Percentiles rank a stretch among this genome's conserved stretches.
These are phyloP conservation scores for Paramormyrops hopkinsi DNA, from an alignment of 2,797 vertebrate genomes.

Conservation along the genomic window DNA sequence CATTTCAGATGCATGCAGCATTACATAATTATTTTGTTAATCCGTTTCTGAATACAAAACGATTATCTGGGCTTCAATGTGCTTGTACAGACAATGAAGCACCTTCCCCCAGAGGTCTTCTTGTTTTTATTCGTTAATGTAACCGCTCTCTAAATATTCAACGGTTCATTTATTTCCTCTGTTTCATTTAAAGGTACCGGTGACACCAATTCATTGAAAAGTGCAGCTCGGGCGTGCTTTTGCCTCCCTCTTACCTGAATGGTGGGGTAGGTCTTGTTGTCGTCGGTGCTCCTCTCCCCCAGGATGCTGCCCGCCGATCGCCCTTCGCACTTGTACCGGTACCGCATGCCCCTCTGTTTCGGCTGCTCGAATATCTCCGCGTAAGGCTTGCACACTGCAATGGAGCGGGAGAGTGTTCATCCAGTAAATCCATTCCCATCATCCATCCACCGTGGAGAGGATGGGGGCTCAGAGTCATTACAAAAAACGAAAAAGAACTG, in stretches of 20 bases:
- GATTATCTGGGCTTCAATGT: neutral
- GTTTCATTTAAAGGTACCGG: neutral
- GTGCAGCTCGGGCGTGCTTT: neutral
- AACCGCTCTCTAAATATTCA: neutral
- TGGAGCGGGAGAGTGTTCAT: neutral
- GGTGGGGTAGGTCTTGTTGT: slow-evolving; percentile 87
- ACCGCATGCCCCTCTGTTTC: slow-evolving; percentile 92
- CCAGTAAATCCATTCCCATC: neutral
- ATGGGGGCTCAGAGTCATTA: neutral
- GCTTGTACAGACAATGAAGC: neutral
- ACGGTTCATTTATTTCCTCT: neutral
- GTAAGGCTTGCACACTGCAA: slow-evolving; percentile 74
- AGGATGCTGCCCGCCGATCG: slow-evolving; percentile 95
- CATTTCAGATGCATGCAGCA: neutral
- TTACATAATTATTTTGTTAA: neutral
- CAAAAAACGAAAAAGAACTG: neutral
- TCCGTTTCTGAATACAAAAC: neutral
- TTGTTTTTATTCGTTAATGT: neutral
- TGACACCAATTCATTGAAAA: neutral
- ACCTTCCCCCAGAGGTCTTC: neutral
- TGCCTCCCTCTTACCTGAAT: slow-evolving; percentile 72
- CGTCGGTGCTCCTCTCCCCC: slow-evolving; percentile 86
- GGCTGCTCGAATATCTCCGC: slow-evolving; percentile 91
- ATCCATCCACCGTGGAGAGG: neutral
- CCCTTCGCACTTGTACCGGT: slow-evolving; percentile 95